Percentiles rank a stretch among this genome's conserved stretches.
Evolutionary conservation across 2,113 vertebrate species (phyloP).

Genomic region (Cyphomyrus plagiostoma): DNA sequence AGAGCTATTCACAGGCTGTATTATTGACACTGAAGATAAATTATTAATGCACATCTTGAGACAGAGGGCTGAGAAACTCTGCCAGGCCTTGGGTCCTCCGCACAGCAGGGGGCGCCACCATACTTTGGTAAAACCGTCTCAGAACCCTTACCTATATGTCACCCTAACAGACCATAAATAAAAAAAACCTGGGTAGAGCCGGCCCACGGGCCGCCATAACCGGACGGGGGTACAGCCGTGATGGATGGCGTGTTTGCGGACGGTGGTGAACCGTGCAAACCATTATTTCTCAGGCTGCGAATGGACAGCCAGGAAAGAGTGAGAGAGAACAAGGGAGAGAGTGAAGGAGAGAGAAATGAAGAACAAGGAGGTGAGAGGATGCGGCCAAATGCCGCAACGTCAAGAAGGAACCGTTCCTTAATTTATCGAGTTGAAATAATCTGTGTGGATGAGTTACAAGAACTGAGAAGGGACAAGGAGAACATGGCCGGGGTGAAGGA

Average conservation of each 20-base stretch:
- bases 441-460: neutral
- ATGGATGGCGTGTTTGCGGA: constrained; percentile 63
- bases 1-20: neutral
- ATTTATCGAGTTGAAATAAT: neutral
- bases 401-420: neutral
- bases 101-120: neutral
- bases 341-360: neutral
- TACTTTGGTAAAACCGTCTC: neutral
- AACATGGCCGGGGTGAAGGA: neutral
- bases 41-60: neutral
- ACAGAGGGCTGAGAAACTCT: neutral
- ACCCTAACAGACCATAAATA: neutral
- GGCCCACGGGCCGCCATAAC: neutral
- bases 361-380: neutral
- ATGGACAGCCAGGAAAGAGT: constrained; percentile 22
- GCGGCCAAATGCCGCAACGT: neutral
- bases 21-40: neutral
- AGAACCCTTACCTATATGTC: neutral
- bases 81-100: neutral
- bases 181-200: neutral
- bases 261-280: constrained; percentile 53
- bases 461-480: neutral
- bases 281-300: constrained; percentile 56
- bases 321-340: neutral
- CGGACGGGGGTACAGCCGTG: constrained; percentile 26